Evolutionary conservation across 2,888 invertebrate genomes (phyloP).

Genomic region (Andrena hattorfiana): DNA sequence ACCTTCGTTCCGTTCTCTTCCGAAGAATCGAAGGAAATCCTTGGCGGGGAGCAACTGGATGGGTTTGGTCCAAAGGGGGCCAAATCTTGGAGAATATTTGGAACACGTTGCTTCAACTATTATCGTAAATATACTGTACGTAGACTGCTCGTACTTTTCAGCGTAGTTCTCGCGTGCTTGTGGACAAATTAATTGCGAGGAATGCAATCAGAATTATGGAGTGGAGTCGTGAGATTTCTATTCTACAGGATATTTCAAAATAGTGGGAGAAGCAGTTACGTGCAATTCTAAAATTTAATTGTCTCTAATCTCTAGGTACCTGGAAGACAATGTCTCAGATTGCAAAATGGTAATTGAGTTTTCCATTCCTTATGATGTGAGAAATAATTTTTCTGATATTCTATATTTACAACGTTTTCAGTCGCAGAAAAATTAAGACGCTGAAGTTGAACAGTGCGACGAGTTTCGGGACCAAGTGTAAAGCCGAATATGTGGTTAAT

Average conservation of each 20-base stretch:
- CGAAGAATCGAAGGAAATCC: conserved; percentile 55
- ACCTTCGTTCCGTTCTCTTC: conserved; percentile 77
- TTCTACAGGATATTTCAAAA: too few species aligned
- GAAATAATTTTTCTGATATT: not conserved
- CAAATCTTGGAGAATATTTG: conserved; percentile 15
- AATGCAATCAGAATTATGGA: too few species aligned
- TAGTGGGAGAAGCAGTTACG: too few species aligned
- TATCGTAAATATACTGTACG: not conserved
- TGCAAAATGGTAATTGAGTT: too few species aligned
- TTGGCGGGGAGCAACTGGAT: not conserved
- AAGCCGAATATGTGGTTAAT: conserved; percentile 32
- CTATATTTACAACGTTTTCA: not conserved
- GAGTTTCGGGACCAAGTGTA: conserved; percentile 10
- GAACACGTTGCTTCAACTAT: not conserved
- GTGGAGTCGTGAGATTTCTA: too few species aligned
- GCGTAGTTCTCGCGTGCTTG: too few species aligned
- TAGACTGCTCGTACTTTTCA: too few species aligned
- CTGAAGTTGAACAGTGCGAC: not conserved
- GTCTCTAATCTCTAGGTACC: too few species aligned
- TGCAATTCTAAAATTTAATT: too few species aligned
- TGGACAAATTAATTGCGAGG: too few species aligned
- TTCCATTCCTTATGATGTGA: not conserved
- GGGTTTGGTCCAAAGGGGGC: not conserved
- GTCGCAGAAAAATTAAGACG: not conserved
- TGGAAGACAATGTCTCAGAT: too few species aligned